phyloP scores from a whole-genome alignment of 2,797 vertebrate genomes.

The Myoxocephalus aenaeus region DNA sequence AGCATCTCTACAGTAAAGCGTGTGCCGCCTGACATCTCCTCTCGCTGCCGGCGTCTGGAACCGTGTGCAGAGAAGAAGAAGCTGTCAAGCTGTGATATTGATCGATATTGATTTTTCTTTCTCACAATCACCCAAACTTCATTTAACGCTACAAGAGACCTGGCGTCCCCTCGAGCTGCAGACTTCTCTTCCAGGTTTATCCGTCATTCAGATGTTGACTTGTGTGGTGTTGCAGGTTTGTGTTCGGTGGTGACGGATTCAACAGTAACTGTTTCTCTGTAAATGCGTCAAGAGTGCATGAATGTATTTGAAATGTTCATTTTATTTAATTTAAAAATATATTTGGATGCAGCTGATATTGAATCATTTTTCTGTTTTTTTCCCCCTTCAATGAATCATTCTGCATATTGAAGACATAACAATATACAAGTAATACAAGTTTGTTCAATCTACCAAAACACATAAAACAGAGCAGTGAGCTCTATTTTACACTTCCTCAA shows the following conservation, averaged over 20 bases:
- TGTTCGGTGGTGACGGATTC: not conserved
- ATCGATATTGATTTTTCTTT: conserved; percentile 61
- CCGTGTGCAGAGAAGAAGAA: conserved; percentile 12
- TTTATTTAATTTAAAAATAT: not conserved
- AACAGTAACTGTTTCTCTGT: too few relatives aligned
- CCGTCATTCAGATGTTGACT: not conserved
- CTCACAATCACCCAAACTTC: conserved; percentile 60
- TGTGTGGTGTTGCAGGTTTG: conserved; percentile 17
- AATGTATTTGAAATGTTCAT: conserved; percentile 14
- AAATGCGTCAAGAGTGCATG: conserved; percentile 10
- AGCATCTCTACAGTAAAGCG: not conserved
- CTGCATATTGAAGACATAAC: not conserved
- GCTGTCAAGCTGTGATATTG: conserved; percentile 47
- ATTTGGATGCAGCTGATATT: not conserved
- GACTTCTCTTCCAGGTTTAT: not conserved
- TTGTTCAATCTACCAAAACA: not conserved
- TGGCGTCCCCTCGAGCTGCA: conserved; percentile 33
- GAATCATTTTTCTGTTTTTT: not conserved
- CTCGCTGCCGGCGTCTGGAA: conserved; percentile 25
- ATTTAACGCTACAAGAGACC: conserved; percentile 63
- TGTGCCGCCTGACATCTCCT: not conserved
- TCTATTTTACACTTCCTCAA: not conserved
- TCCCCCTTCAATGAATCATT: not conserved
- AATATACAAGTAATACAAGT: not conserved
- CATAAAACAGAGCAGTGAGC: too few relatives aligned